These are phyloP conservation scores for Orthosia cruda DNA, from an alignment of 2,888 invertebrate species.

Conservation along the genomic window DNA sequence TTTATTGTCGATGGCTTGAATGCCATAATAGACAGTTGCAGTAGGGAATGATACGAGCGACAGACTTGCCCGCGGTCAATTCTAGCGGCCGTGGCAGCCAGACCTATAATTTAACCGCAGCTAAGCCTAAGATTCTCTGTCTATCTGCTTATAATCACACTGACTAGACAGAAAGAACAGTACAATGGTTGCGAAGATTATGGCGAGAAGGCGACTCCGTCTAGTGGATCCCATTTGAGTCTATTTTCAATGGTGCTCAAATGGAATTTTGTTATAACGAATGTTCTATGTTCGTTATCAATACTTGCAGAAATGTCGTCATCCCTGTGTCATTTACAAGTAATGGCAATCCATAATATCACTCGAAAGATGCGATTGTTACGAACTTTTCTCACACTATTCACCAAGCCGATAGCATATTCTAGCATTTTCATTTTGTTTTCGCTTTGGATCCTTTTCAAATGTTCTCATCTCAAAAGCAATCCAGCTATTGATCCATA, in stretches of 20 bases:
- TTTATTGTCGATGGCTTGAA: conserved; percentile 5
- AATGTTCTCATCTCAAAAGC: conserved; percentile 1
- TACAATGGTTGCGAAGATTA: background rate
- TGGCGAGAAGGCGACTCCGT: background rate
- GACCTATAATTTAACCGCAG: too few species aligned
- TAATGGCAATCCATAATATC: conserved; percentile 5
- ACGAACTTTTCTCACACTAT: conserved; percentile 20
- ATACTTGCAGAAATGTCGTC: background rate
- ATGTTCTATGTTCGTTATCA: background rate
- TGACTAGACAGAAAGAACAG: too few species aligned
- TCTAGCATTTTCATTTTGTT: conserved; percentile 6
- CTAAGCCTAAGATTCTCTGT: too few species aligned
- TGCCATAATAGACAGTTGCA: background rate
- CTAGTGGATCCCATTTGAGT: too few species aligned
- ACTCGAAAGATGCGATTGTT: conserved; percentile 9
- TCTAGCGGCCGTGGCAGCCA: too few species aligned
- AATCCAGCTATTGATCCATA: background rate
- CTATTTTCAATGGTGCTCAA: background rate
- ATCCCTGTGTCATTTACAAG: conserved; percentile 15
- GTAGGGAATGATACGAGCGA: too few species aligned
- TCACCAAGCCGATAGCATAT: conserved; percentile 12
- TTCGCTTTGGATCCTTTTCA: background rate
- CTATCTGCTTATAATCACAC: too few species aligned
- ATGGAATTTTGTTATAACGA: background rate
- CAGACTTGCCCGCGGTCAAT: too few species aligned